Evolutionary conservation across 2,888 invertebrate species (phyloP), one percentile per base, ranked within the genome.

Genomic region (Lasioglossum vierecki): DNA sequence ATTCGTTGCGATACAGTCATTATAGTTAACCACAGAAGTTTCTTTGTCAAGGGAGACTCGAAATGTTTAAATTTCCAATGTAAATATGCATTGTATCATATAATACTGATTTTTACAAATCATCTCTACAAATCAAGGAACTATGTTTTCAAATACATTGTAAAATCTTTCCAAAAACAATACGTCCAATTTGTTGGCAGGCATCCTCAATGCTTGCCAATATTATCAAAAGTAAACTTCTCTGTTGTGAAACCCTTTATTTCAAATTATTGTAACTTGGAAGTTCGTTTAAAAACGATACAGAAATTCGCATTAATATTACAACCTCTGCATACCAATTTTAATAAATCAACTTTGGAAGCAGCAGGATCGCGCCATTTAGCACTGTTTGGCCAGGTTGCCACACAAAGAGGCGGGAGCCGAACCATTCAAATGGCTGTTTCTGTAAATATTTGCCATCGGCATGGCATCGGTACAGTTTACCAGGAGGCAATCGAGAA

Each of bases 391-490:
- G 63, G 30, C 30, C 30, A 63, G 18, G 8, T 63, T 63, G 1
- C 30, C 63, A 2, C 3, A 30, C 18, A 18, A 30, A 35, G 6
- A 0, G 0, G 30, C 30, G 18, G 3, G 18, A 3, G 18, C 6
- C 3, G 6, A 1, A 18, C 26, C 63, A 18, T 35, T 8, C 30
- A 35, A 63, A 63, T 63, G 63, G 35, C 30, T 30, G 30, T 63
- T 35, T 18, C 63, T 35, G 63, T 68, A 68, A 68, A 68, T 39
- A 68, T 68, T 68, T 68, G 68, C 11, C 9, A 22, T 68, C n/a
- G 70, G 11, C 22, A n/a, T 39, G 70, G 70, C 13, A 44, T 70
- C 70, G 70, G 70, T n/a, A 41, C 68, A 68, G 68, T 68, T 68
- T 68, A 22, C 35, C 39, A 11, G 22, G 4, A 22, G 22, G 68